Conservation (phyloP, 2,888 invertebrate species). For the Enoplolaimus lenunculus region DNA sequence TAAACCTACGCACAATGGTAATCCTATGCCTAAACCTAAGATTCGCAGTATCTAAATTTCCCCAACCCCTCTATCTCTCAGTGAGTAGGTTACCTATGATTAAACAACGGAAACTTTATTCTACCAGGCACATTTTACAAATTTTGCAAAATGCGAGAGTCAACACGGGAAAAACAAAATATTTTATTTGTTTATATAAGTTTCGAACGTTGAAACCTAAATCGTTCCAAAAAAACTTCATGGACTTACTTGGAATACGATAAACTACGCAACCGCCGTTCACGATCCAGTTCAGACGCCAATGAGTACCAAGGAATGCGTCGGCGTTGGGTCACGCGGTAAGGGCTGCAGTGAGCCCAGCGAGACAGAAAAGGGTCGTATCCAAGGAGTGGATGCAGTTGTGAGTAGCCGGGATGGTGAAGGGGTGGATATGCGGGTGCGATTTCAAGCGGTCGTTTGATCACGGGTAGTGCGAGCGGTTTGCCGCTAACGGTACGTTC, state of each 20-base stretch:
- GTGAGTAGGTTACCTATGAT: too few relatives aligned
- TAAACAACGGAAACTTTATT: too few relatives aligned
- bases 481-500: not conserved
- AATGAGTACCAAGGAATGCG: not conserved
- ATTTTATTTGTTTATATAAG: too few relatives aligned
- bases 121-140: too few relatives aligned
- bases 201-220: too few relatives aligned
- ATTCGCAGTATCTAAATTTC: too few relatives aligned
- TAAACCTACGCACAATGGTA: too few relatives aligned
- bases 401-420: not conserved
- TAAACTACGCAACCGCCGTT: not conserved
- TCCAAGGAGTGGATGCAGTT: not conserved
- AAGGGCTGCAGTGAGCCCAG: constrained; percentile 5
- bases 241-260: not conserved
- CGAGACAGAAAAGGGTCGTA: constrained; percentile 14
- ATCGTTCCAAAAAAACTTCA: too few relatives aligned
- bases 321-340: not conserved
- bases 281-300: not conserved
- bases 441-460: constrained; percentile 7
- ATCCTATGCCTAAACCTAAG: too few relatives aligned
- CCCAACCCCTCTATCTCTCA: too few relatives aligned
- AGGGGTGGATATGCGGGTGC: constrained; percentile 11
- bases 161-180: too few relatives aligned
- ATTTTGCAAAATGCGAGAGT: too few relatives aligned
- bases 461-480: not conserved